phyloP scores from a whole-genome alignment of 2,113 vertebrate genomes.

The Eptesicus fuscus region DNA sequence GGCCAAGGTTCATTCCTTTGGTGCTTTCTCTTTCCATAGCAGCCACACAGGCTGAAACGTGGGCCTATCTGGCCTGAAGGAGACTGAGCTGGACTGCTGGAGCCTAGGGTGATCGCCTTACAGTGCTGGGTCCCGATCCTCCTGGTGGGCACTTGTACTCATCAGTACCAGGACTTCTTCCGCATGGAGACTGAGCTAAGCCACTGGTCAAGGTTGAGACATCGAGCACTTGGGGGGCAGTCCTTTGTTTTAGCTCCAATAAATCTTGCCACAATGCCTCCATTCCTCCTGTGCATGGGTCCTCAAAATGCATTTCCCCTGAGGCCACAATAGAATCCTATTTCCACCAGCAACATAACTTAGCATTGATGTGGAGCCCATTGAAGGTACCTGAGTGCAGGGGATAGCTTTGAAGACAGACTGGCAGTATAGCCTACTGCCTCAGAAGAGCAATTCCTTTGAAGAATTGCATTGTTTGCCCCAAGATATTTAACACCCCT shows the following conservation, averaged over 20 bases:
- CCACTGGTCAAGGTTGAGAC: neutral
- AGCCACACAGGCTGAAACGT: neutral
- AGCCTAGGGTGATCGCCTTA: neutral
- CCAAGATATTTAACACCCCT: neutral
- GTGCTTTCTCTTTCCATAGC: neutral
- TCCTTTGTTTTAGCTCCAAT: neutral
- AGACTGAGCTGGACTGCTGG: neutral
- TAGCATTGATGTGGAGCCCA: neutral
- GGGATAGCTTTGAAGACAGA: neutral
- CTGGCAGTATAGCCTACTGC: neutral
- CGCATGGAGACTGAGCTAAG: neutral
- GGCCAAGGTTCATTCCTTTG: neutral
- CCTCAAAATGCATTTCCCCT: neutral
- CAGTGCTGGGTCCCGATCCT: neutral
- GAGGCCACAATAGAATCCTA: neutral
- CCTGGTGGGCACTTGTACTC: neutral
- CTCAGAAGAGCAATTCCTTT: neutral
- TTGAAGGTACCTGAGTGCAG: neutral
- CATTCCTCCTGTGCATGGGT: neutral
- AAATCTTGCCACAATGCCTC: neutral
- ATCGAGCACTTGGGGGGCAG: no score
- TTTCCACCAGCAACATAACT: neutral
- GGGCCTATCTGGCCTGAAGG: neutral
- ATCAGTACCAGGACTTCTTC: neutral
- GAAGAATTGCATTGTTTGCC: neutral